phyloP scores from a whole-genome alignment of 2,113 vertebrate genomes.

The Tachycineta bicolor region DNA sequence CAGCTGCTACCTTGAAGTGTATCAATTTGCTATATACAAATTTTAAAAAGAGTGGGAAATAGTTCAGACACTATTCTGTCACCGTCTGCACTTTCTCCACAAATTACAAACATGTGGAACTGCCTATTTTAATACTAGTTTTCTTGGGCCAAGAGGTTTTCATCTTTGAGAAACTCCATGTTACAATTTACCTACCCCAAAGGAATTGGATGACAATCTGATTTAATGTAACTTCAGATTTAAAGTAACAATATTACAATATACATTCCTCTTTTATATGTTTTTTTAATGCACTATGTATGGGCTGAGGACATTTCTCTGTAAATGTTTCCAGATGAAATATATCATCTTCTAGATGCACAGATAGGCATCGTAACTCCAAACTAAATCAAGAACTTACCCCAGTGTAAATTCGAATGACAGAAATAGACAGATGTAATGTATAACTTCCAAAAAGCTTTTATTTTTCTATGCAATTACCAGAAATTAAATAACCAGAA shows the following conservation, averaged over 20 bases:
- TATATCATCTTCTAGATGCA: constrained; percentile 58
- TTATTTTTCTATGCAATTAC: constrained; percentile 35
- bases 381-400: constrained; percentile 42
- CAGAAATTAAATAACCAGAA: constrained; percentile 42
- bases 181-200: constrained; percentile 57
- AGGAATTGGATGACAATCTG: constrained; percentile 55
- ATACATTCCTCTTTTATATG: constrained; percentile 36
- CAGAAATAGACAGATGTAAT: constrained; percentile 25
- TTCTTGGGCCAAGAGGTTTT: constrained; percentile 64
- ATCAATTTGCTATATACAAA: constrained; percentile 68
- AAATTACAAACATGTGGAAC: constrained; percentile 74
- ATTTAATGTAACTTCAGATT: constrained; percentile 53
- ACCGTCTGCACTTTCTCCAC: constrained; percentile 62
- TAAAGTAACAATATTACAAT: constrained; percentile 49
- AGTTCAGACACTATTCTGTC: constrained; percentile 60
- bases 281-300: constrained; percentile 52
- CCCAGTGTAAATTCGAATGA: background rate
- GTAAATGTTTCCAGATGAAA: constrained; percentile 68
- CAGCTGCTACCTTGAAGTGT: constrained; percentile 71
- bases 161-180: constrained; percentile 67
- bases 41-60: constrained; percentile 54
- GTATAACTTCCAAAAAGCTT: constrained; percentile 20
- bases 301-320: constrained; percentile 40
- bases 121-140: constrained; percentile 52
- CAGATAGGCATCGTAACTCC: constrained; percentile 54